Conservation (phyloP, 2,888 invertebrate species). For the Melieria picta region DNA sequence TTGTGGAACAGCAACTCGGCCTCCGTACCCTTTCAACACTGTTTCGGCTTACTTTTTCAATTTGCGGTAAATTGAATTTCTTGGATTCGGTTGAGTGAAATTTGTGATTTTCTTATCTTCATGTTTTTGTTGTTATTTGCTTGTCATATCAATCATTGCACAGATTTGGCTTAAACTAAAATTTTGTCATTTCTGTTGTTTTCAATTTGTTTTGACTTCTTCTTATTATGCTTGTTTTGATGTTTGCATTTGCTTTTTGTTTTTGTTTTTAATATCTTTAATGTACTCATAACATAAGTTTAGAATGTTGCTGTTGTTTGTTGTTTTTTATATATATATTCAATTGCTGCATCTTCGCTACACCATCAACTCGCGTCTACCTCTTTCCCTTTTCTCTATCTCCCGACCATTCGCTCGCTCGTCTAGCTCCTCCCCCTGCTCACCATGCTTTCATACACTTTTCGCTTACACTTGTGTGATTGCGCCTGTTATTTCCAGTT, state of each 20-base stretch:
- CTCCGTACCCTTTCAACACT: neutral
- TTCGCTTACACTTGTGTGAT: conserved; percentile 31
- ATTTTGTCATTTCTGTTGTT: conserved; percentile 28
- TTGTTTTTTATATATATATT: conserved; percentile 33
- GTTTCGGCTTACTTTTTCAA: neutral
- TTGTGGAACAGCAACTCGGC: conserved; percentile 28
- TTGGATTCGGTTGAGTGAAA: conserved; percentile 2
- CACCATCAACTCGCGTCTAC: no score
- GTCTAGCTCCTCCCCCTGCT: neutral
- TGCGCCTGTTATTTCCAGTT: conserved; percentile 32
- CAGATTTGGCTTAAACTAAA: conserved; percentile 47
- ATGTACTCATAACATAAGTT: conserved; percentile 41
- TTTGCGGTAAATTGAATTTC: conserved; percentile 7
- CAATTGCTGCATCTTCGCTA: conserved; percentile 30
- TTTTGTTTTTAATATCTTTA: conserved; percentile 9
- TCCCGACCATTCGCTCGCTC: neutral
- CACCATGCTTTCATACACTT: conserved; percentile 26
- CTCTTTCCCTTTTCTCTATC: conserved; percentile 4
- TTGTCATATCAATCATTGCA: conserved; percentile 53
- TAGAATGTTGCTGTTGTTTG: conserved; percentile 56
- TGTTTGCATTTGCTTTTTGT: conserved; percentile 18
- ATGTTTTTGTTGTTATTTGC: conserved; percentile 22
- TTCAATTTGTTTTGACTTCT: conserved; percentile 12
- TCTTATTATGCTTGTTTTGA: conserved; percentile 9
- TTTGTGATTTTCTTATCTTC: conserved; percentile 4